Evolutionary conservation across 2,797 vertebrate species (phyloP).

Genomic region (Darevskia nairensis): DNA sequence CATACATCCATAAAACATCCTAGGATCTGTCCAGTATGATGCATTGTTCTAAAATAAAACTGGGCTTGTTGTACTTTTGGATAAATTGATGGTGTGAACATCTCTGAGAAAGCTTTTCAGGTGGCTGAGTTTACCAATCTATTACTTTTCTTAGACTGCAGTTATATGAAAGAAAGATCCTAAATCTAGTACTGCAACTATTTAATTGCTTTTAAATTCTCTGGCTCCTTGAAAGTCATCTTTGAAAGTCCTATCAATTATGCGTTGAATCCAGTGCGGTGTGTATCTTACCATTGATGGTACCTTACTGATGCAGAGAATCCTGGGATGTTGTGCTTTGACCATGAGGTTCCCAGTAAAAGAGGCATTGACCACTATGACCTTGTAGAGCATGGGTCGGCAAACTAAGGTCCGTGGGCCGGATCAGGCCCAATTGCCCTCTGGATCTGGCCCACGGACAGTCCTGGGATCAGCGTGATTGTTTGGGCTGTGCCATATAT

Average conservation of each 20-base stretch:
- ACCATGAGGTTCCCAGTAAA: no score
- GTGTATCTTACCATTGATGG: neutral
- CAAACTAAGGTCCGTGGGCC: fast-evolving
- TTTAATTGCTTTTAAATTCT: neutral
- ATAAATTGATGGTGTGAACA: neutral
- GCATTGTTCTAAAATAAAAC: neutral
- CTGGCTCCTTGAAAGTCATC: neutral
- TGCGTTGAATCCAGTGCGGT: neutral
- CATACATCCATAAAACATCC: neutral
- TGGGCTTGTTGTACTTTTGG: neutral
- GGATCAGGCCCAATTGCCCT: no score
- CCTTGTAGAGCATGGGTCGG: neutral
- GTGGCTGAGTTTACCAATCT: neutral
- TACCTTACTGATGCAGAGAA: neutral
- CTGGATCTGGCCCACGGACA: no score
- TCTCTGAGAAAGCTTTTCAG: neutral
- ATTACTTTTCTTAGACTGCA: neutral
- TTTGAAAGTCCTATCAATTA: neutral
- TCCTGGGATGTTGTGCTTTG: neutral
- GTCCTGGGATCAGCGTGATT: no score
- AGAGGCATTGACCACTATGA: neutral
- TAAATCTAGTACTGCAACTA: neutral
- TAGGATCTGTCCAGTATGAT: neutral
- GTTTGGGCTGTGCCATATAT: no score
- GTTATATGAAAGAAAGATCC: neutral